Conservation (phyloP, 2,888 invertebrate genomes). For the Phaonia tiefii region DNA sequence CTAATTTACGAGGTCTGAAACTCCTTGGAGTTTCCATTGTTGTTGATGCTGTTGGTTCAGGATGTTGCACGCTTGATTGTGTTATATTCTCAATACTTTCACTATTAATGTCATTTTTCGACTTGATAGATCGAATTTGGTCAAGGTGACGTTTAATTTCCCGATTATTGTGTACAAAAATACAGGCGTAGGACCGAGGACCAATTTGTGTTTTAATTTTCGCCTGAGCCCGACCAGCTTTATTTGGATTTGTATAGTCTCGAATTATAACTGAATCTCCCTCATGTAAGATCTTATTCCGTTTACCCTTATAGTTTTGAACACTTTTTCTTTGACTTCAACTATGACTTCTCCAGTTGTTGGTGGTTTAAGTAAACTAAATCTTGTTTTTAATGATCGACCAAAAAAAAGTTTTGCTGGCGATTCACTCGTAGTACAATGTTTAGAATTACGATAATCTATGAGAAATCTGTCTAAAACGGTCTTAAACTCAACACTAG, state of each 20-base stretch:
- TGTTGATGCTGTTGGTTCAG: background rate
- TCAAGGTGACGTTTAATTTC: background rate
- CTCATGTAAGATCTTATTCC: constrained; percentile 7
- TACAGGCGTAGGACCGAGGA: background rate
- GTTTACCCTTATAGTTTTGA: constrained; percentile 40
- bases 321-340: constrained; percentile 38
- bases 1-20: background rate
- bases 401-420: constrained; percentile 30
- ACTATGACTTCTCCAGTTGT: constrained; percentile 19
- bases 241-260: constrained; percentile 37
- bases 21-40: background rate
- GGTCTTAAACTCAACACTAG: background rate
- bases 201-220: constrained; percentile 41
- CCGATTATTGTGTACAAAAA: background rate
- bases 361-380: constrained; percentile 39
- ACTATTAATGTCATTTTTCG: background rate
- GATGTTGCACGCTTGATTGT: background rate
- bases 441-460: constrained; percentile 25
- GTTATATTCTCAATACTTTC: background rate
- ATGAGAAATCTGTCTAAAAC: constrained; percentile 10
- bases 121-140: background rate
- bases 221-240: no score
- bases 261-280: constrained; percentile 49
- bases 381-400: constrained; percentile 16
- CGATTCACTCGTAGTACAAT: constrained; percentile 13